Evolutionary conservation across 2,113 vertebrate species (phyloP), one percentile per base, ranked within the genome.

Genomic region (Ancistrus triradiatus): DNA sequence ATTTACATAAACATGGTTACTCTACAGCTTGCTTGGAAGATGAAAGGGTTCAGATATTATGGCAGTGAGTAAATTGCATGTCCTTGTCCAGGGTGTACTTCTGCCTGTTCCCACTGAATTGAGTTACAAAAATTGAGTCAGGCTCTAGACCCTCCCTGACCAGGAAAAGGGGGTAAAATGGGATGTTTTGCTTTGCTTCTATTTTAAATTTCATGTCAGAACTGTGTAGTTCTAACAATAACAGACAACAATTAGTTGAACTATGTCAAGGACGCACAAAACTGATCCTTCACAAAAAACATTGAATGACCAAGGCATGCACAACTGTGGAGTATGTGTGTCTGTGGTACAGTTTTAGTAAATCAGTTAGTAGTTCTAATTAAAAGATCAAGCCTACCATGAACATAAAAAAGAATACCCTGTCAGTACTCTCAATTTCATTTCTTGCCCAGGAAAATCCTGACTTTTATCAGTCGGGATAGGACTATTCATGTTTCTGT

Each of bases 251-350:
- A 18, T 15, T 15, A 15, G 11, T 3, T 35, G 31, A 55, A 55
- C 50, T 59, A 51, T 46, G 35, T 50, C 33, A 56, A 53, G 24
- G 56, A 59, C 68, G 50, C 73, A 52, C 27, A 28, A 40, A 72
- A 57, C 59, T 44, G 64, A 35, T 63, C 43, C 43, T 47, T 40
- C 53, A 19, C 43, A 64, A 17, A 59, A n/a, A 10, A 15, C 14
- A 35, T 57, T 62, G 35, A 21, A 52, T 71, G n/a, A n/a, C n/a
- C n/a, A n/a, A n/a, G n/a, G n/a, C n/a, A n/a, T n/a, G n/a, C n/a
- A n/a, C n/a, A n/a, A n/a, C n/a, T 37, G 9, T 33, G 76, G 37
- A 49, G 65, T 59, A 18, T 37, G 15, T 27, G 24, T 31, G n/a
- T 22, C 22, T 51, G 18, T 35, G 17, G 17, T 27, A 37, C 7